These are phyloP conservation scores for Tretioscincus oriximinensis DNA, from an alignment of 2,113 vertebrate genomes.

Conservation along the genomic window DNA sequence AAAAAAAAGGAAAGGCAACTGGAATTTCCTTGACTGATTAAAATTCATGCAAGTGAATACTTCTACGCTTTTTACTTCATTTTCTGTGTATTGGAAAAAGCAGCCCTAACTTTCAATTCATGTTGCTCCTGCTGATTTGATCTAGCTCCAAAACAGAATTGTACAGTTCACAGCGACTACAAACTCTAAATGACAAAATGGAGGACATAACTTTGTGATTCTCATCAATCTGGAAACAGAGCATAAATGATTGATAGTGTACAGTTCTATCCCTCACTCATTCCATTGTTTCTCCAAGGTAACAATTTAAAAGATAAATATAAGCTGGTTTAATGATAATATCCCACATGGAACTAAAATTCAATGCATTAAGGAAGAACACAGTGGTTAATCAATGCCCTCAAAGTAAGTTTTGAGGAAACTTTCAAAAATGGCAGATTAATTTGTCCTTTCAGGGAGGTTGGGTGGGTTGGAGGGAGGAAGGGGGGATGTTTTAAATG, in stretches of 20 bases:
- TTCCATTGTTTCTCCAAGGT: not conserved
- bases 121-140: not conserved
- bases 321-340: not conserved
- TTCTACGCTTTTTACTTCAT: not conserved
- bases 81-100: not conserved
- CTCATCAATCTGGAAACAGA: not conserved
- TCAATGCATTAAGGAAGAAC: not conserved
- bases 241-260: not conserved
- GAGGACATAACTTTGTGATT: not conserved
- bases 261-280: not conserved
- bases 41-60: too few species aligned
- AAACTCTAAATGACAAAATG: not conserved
- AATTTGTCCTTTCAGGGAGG: too few species aligned
- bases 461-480: too few species aligned
- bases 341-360: not conserved
- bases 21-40: not conserved
- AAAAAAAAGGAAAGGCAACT: not conserved
- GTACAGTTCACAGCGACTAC: not conserved
- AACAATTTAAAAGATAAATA: not conserved
- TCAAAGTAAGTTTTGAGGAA: not conserved
- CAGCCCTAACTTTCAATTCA: not conserved
- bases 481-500: too few species aligned
- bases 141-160: not conserved
- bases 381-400: not conserved
- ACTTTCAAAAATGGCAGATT: not conserved